Evolutionary conservation across 1,140 invertebrate species (phyloP).

Genomic region (Eurytemora carolleeae): DNA sequence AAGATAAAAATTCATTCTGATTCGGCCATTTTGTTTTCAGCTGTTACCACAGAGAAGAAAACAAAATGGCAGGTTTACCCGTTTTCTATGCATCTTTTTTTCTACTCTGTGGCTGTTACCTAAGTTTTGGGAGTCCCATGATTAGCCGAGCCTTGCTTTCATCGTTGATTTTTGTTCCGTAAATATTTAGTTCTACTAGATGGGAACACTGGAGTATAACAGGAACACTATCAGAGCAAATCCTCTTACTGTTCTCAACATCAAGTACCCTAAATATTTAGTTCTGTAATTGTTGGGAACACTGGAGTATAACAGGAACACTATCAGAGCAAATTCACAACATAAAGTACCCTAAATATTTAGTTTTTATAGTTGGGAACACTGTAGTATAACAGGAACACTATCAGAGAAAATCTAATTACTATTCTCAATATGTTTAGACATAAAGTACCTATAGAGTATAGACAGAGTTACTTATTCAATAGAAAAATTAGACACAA

Average conservation of each 20-base stretch:
- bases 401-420: not conserved
- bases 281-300: too few relatives aligned
- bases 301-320: not conserved
- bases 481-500: too few relatives aligned
- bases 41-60: too few relatives aligned
- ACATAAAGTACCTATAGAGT: not conserved
- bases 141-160: not conserved
- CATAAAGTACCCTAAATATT: not conserved
- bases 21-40: not conserved
- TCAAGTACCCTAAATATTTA: not conserved
- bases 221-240: not conserved
- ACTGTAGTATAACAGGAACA: not conserved
- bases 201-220: not conserved
- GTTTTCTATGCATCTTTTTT: not conserved
- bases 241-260: not conserved
- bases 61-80: too few relatives aligned
- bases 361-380: not conserved
- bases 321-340: not conserved
- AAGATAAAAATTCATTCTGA: not conserved
- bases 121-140: not conserved
- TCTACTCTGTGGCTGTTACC: not conserved
- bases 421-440: not conserved
- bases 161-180: not conserved
- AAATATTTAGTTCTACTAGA: not conserved
- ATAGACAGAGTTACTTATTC: too few relatives aligned